Base-by-base conservation (phyloP, 2,888 invertebrate genomes). In the Chelonus formosanus region DNA sequence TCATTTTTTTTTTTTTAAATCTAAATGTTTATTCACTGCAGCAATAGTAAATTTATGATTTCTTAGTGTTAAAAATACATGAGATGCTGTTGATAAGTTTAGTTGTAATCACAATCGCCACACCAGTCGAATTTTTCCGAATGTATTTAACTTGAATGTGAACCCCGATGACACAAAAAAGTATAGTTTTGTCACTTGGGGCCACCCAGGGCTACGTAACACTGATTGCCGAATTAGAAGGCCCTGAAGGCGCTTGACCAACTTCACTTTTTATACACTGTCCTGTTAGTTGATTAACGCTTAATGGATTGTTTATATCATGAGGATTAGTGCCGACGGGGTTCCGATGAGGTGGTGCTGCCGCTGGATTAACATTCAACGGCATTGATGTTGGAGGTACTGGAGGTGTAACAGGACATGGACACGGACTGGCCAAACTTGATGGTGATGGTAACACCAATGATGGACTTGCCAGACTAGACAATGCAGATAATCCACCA, bases 311-410 rank as follows among this genome's bases (percentile, higher is more conserved):
- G 86, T 96, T 96, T 73, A 93, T 91, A 86, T 96, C 95, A 76
- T 94, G 91, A 50, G 95, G 95, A 86, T 95, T 95, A 55, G 95
- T 94, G 68, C 95, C 95, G 65, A 95, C 94, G 50, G 95, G 95
- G 84, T 93, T 90, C 71, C 95, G 87, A 73, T 87, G 87, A 63
- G 87, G 86, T 65, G 85, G 76, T 76, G 85, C 76, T 66, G 77
- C 76, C 75, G 81, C 74, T 74, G 82, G 75, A 84, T 83, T 73
- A 81, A 73, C 77, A 81, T 76, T 85, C 45, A 85, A 85, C 52
- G 64, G 70, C 56, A 70, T 68, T 61, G 84, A 84, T 36, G 84
- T 84, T 67, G 84, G 78, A 31, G 84, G 84, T 44, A 80, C 78
- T 67, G 84, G 84, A 34, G 87, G 86, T 58, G 86, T 85, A 63